phyloP scores from a whole-genome alignment of 2,888 invertebrate genomes.

The Marasmarcha lunaedactyla region DNA sequence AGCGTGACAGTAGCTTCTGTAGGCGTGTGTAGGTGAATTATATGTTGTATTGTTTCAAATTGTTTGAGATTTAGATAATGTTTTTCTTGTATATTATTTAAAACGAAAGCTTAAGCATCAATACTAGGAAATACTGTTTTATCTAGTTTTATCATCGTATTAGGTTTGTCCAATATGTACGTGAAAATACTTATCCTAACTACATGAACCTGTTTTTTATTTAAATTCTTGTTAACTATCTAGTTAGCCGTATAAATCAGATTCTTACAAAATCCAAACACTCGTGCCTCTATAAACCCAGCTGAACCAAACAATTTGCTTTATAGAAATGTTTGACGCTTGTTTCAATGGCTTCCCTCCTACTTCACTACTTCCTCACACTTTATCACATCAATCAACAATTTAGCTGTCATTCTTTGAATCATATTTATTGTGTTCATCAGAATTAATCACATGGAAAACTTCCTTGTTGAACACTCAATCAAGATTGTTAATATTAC shows the following conservation, averaged over 20 bases:
- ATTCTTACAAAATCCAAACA: no score
- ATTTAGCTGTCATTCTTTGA: not conserved
- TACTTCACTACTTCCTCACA: not conserved
- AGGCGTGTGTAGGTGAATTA: not conserved
- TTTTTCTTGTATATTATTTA: no score
- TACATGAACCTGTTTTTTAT: no score
- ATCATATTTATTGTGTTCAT: slow-evolving; percentile 1
- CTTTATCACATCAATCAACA: not conserved
- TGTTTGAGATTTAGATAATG: no score
- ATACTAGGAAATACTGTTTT: no score
- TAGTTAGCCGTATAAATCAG: not conserved
- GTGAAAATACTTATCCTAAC: no score
- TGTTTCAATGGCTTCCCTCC: not conserved
- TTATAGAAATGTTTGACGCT: not conserved
- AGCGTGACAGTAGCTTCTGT: not conserved
- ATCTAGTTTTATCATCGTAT: no score
- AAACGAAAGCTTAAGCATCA: no score
- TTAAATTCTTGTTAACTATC: not conserved
- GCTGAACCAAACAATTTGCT: not conserved
- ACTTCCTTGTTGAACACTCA: not conserved
- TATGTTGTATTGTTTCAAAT: not conserved
- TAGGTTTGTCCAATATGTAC: no score
- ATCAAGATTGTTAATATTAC: not conserved
- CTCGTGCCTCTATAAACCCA: no score
- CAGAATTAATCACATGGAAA: not conserved